A percentile compares a stretch with the other conserved stretches of the same genome.
Conservation (phyloP, 2,797 vertebrate genomes). For the Merluccius polli region DNA sequence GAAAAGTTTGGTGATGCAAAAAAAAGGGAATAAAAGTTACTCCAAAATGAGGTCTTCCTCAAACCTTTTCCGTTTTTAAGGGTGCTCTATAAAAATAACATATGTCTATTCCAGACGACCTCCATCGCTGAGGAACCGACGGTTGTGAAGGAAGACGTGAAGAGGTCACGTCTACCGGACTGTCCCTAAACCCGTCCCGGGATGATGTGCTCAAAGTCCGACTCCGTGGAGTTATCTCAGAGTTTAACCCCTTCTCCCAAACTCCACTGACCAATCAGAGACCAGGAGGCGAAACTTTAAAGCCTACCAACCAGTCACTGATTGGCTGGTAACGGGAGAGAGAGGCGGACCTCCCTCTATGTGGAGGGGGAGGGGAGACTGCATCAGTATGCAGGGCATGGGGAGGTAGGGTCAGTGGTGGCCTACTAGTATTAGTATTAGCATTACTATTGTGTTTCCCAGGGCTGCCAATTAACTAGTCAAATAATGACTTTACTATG, state of each 20-base stretch:
- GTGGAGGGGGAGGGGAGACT: constrained; percentile 7
- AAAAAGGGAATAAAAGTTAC: constrained; percentile 5
- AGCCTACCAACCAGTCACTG: constrained; percentile 32
- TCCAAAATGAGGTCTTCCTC: constrained; percentile 23
- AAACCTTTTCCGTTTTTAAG: not conserved
- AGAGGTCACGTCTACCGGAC: not conserved
- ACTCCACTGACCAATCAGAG: constrained; percentile 65
- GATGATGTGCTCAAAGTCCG: constrained; percentile 2
- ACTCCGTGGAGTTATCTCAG: constrained; percentile 47
- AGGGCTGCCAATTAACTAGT: constrained; percentile 20
- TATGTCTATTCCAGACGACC: constrained; percentile 11
- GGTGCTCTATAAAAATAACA: constrained; percentile 30
- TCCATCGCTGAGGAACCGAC: constrained; percentile 45
- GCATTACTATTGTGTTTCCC: constrained; percentile 42
- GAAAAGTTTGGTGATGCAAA: not conserved
- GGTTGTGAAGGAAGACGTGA: not conserved
- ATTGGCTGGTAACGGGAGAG: constrained; percentile 49
- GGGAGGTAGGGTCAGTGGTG: constrained; percentile 7
- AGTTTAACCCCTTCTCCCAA: constrained; percentile 35
- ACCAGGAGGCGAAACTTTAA: constrained; percentile 67
- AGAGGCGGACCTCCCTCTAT: constrained; percentile 30
- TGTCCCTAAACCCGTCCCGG: not conserved
- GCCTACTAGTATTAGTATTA: not conserved
- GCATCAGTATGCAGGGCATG: constrained; percentile 33
- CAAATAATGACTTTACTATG: not conserved